These are phyloP conservation scores for Centropristis striata DNA, from an alignment of 2,113 vertebrate genomes.

Conservation along the genomic window DNA sequence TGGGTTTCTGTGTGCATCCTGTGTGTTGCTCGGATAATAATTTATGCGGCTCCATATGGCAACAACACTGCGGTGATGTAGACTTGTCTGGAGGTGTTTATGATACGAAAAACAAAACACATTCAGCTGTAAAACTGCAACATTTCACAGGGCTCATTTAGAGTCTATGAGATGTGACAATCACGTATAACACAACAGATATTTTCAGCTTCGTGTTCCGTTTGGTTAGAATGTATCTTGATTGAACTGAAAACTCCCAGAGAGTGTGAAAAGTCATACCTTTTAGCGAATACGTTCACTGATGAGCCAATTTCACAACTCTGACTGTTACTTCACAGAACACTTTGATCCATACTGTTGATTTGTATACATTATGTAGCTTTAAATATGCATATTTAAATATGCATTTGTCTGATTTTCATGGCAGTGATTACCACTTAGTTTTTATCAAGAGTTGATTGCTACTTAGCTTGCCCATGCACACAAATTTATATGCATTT, in stretches of 20 bases:
- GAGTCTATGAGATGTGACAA: constrained; percentile 19
- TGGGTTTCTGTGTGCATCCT: background rate
- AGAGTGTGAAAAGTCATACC: background rate
- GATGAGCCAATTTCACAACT: background rate
- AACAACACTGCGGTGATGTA: constrained; percentile 37
- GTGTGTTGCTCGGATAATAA: constrained; percentile 54
- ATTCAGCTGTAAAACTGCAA: constrained; percentile 40
- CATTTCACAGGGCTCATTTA: constrained; percentile 54
- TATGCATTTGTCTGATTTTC: background rate
- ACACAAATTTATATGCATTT: background rate
- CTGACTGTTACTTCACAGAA: background rate
- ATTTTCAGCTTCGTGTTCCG: constrained; percentile 22
- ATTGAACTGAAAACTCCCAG: background rate
- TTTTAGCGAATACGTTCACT: background rate
- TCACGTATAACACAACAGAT: constrained; percentile 23
- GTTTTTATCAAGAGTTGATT: background rate
- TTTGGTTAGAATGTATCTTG: background rate
- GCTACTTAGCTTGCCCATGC: background rate
- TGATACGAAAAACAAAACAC: constrained; percentile 45
- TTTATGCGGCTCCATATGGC: constrained; percentile 58
- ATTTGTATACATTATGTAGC: background rate
- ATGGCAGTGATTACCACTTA: no score
- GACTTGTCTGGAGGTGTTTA: constrained; percentile 61
- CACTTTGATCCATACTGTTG: background rate
- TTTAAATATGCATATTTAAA: background rate